phyloP scores from a whole-genome alignment of 2,113 vertebrate genomes.

The Notechis scutatus region DNA sequence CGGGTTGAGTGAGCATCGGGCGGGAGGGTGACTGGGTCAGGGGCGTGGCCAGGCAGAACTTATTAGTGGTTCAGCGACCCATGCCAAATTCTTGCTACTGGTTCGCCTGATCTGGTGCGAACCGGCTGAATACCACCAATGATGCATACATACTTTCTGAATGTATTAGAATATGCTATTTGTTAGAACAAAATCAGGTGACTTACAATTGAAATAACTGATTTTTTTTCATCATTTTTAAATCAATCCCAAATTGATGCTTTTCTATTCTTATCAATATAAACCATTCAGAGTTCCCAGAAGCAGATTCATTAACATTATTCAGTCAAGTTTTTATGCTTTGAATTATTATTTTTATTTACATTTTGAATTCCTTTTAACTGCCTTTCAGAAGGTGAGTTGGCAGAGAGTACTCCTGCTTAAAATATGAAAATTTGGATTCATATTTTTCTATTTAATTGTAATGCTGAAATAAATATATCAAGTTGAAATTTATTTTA shows the following conservation, averaged over 20 bases:
- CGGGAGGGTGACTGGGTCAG: no score
- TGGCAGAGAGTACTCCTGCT: background rate
- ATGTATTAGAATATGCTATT: background rate
- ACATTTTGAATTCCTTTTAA: conserved; percentile 1
- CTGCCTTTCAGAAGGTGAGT: background rate
- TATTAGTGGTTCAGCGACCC: no score
- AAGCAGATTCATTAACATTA: background rate
- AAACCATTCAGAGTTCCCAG: background rate
- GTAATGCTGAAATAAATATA: background rate
- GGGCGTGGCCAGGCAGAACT: no score
- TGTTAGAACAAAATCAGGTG: background rate
- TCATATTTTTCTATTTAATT: conserved; percentile 4
- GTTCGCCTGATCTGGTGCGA: no score
- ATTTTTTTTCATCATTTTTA: background rate
- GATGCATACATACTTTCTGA: background rate
- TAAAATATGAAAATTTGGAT: conserved; percentile 1
- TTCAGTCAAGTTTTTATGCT: background rate
- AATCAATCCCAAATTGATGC: background rate
- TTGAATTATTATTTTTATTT: background rate
- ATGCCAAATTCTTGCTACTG: no score
- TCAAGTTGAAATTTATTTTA: conserved; percentile 1
- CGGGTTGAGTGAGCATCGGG: no score
- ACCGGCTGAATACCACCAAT: no score
- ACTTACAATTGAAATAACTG: background rate
- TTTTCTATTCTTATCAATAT: background rate